Evolutionary conservation across 1,140 invertebrate genomes (phyloP), one percentile per base, ranked within the genome.

Genomic region (Planococcus citri): DNA sequence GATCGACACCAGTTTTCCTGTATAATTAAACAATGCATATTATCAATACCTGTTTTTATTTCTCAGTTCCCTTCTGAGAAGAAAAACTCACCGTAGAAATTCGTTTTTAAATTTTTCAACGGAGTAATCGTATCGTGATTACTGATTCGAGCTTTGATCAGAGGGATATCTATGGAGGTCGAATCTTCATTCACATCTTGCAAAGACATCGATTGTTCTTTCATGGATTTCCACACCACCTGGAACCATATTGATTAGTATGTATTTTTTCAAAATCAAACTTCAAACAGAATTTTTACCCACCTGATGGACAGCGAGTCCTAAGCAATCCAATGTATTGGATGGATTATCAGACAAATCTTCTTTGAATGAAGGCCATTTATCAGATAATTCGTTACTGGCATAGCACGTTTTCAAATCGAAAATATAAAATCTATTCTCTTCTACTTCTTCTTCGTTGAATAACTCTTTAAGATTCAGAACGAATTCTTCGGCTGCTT

Each of bases 1-100:
- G 1, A 95, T 83, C 21, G 87, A 86, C 1, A 95, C 83, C 73
- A 94, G 83, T 81, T 92, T 93, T 17, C 88, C 90, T 90, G 73
- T 27, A 79, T 79, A 72, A 67, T 74, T n/a, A 10, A 61, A 27
- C 60, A 58, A 25, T 25, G 24, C 21, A 57, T n/a, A 60, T 25
- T 12, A 33, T 38, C 57, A 33, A 61, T n/a, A 33, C 37, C 24
- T 9, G 51, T 29, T 14, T 27, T 51, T 29, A 24, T 64, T n/a
- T n/a, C 24, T 58, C 1, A 67, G 4, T 41, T 4, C 12, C 14
- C n/a, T 17, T 8, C 12, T 33, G 37, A 71, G 4, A n/a, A 12
- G 70, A 61, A 24, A 27, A 37, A 75, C 76, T 78, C 81, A 89
- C 89, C 89, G 83, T 87, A 90, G 77, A 83, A 86, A 76, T 86